Conservation (phyloP, 2,113 vertebrate genomes). For the Coptodon rendalli region DNA sequence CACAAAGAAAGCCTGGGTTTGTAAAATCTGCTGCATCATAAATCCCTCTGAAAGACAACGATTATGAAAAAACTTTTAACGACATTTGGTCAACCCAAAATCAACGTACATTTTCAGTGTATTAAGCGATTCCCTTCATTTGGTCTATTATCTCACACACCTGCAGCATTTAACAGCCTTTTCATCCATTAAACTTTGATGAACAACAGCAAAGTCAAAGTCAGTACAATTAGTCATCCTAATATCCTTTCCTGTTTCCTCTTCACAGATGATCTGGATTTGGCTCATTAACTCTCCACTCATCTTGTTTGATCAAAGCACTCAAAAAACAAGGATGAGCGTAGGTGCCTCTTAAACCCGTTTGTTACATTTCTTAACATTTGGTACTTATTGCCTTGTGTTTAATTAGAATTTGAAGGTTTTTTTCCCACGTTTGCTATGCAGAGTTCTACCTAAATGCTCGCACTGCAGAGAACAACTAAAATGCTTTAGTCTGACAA, state of each 20-base stretch:
- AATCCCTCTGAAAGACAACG: background rate
- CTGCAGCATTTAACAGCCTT: background rate
- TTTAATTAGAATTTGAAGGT: background rate
- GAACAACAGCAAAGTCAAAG: background rate
- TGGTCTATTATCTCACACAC: background rate
- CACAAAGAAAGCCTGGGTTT: background rate
- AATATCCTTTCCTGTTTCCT: background rate
- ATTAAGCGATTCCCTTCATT: background rate
- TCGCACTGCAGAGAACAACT: background rate
- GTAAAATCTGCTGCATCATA: fast-evolving
- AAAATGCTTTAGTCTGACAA: background rate
- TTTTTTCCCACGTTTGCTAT: background rate
- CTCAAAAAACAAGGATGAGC: background rate
- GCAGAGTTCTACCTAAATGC: background rate
- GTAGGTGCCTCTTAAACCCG: background rate
- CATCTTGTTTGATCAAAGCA: background rate
- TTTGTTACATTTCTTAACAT: background rate
- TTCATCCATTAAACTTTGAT: background rate
- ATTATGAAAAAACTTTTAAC: background rate
- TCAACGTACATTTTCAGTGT: background rate
- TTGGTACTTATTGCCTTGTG: background rate
- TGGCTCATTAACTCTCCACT: background rate
- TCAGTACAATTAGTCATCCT: background rate
- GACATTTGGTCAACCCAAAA: background rate
- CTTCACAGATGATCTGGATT: background rate